Percentiles rank a stretch among this genome's conserved stretches.
phyloP scores from a whole-genome alignment of 2,888 invertebrate genomes.

The Tachina lurida region DNA sequence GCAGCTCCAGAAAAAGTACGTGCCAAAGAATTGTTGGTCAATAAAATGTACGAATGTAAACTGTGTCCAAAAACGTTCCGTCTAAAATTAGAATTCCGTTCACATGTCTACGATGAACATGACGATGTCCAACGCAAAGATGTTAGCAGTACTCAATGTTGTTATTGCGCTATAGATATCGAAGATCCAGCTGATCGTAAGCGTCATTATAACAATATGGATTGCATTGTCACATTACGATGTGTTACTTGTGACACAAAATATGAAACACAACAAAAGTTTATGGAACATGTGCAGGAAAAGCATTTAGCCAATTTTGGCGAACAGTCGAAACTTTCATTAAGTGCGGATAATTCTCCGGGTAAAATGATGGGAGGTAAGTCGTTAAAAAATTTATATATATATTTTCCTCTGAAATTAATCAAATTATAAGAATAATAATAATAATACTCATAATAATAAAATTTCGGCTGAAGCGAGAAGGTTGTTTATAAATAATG shows the following conservation, averaged over 20 bases:
- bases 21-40: constrained; percentile 82
- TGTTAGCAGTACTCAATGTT: constrained; percentile 80
- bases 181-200: constrained; percentile 82
- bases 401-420: not conserved
- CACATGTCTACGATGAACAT: constrained; percentile 82
- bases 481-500: too few species aligned
- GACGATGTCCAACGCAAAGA: constrained; percentile 82
- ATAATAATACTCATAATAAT: too few species aligned
- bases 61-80: constrained; percentile 82
- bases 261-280: constrained; percentile 82
- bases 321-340: constrained; percentile 48
- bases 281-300: constrained; percentile 82
- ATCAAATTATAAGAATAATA: not conserved
- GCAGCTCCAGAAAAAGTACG: constrained; percentile 79
- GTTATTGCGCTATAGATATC: constrained; percentile 81
- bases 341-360: constrained; percentile 75
- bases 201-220: constrained; percentile 83
- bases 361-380: constrained; percentile 73
- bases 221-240: constrained; percentile 82
- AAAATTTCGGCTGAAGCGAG: not conserved
- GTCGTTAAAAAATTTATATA: not conserved
- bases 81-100: constrained; percentile 82
- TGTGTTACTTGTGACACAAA: constrained; percentile 82
- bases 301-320: constrained; percentile 79
- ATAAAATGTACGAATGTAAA: constrained; percentile 83